phyloP scores from a whole-genome alignment of 2,888 invertebrate genomes.

The Nomada flava region DNA sequence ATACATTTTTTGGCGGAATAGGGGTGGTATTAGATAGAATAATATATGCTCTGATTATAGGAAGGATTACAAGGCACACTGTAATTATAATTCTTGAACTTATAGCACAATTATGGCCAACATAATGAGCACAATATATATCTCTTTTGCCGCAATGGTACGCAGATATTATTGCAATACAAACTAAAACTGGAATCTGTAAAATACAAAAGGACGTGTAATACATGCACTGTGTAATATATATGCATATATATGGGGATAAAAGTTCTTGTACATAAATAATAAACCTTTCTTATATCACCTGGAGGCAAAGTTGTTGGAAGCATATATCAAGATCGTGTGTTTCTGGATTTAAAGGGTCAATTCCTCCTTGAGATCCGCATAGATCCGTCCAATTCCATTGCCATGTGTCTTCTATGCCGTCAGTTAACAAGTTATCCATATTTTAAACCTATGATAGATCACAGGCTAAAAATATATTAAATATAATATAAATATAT shows the following conservation, averaged over 20 bases:
- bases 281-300: constrained; percentile 44
- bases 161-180: constrained; percentile 92
- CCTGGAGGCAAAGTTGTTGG: constrained; percentile 90
- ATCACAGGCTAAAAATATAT: neutral
- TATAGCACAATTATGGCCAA: constrained; percentile 87
- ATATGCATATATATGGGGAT: neutral
- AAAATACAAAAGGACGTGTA: constrained; percentile 44
- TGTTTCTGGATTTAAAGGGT: constrained; percentile 88
- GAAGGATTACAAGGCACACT: constrained; percentile 88
- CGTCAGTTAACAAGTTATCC: constrained; percentile 59
- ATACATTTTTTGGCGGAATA: constrained; percentile 35
- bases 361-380: constrained; percentile 88
- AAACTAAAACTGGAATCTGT: constrained; percentile 89
- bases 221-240: constrained; percentile 20
- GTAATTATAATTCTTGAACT: constrained; percentile 88
- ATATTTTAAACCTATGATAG: constrained; percentile 53
- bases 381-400: constrained; percentile 93
- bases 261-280: neutral
- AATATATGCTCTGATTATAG: constrained; percentile 89
- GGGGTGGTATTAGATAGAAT: constrained; percentile 85
- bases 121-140: constrained; percentile 87
- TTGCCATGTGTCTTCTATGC: constrained; percentile 71
- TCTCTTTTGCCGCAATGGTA: constrained; percentile 91
- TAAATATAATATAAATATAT: neutral
- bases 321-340: constrained; percentile 94